Base-by-base conservation (phyloP, 2,888 invertebrate species). In the Asteroscopus sphinx region DNA sequence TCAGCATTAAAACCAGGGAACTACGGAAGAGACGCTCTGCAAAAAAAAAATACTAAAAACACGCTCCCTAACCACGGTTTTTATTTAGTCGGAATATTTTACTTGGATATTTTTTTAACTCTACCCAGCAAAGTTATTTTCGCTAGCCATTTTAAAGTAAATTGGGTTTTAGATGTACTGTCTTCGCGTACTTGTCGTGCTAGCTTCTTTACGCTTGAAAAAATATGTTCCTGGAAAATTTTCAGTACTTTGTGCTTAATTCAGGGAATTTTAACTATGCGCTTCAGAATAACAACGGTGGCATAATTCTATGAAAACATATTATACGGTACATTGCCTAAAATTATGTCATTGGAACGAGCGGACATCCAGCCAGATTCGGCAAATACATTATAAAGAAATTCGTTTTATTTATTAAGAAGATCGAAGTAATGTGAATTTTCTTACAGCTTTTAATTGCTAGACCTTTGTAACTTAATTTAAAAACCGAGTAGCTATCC, bases 1-100 rank as follows among this genome's bases (percentile, higher is more conserved):
- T 68, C 61, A n/a, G 68, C 74, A 69, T 74, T 80, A 71, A 73
- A 71, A 63, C 21, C 55, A 60, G 63, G 40, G 64, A 68, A 71
- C 59, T 68, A 60, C 32, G 54, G 56, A 48, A 64, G 47, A 40
- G 62, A 41, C 21, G 40, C 56, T 51, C 16, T 57, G 37, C 44
- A 52, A 58, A 37, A 52, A 48, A 67, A 46, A 15, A 28, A n/a
- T n/a, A n/a, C 13, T 6, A 46, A 72, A 54, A 60, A 55, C 63
- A 55, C 48, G 53, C 26, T 58, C 9, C 48, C 16, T 25, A 40
- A 42, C 48, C 51, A 39, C 45, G 47, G 46, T 49, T 56, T 64
- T 68, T 64, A 62, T 73, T 68, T 62, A 28, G 28, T 44, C 15
- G 33, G 32, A 54, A 60, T 53, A 67, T 63, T 76, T 60, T 54